Conservation (phyloP, 1,140 invertebrate genomes). For the Eueides isabella region DNA sequence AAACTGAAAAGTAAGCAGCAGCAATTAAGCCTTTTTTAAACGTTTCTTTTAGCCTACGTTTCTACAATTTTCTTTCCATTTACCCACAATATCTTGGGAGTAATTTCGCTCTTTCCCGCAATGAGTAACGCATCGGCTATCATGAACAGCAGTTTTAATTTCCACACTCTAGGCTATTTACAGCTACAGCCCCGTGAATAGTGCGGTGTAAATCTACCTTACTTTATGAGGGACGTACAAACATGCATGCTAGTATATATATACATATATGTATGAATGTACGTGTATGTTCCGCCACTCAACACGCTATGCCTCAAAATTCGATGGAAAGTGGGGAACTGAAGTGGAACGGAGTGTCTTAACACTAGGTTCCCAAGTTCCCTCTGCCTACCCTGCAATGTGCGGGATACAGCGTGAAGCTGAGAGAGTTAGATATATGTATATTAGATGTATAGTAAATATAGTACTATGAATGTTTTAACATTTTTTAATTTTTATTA, state of each 20-base stretch:
- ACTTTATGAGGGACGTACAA: not conserved
- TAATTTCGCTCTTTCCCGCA: constrained; percentile 17
- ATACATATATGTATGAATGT: not conserved
- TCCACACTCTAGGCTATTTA: constrained; percentile 25
- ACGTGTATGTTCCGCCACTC: too few relatives aligned
- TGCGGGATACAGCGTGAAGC: too few relatives aligned
- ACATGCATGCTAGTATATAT: not conserved
- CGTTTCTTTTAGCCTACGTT: not conserved
- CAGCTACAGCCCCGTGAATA: constrained; percentile 24
- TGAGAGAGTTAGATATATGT: too few relatives aligned
- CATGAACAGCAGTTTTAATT: constrained; percentile 25
- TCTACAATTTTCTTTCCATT: not conserved
- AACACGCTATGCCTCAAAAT: too few relatives aligned
- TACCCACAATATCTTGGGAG: constrained; percentile 9
- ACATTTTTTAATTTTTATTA: too few relatives aligned
- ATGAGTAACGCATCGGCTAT: constrained; percentile 20
- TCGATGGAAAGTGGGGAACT: too few relatives aligned
- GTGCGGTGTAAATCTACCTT: constrained; percentile 18
- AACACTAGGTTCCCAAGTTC: too few relatives aligned
- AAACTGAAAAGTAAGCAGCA: too few relatives aligned
- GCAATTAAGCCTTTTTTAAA: not conserved
- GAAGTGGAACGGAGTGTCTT: too few relatives aligned
- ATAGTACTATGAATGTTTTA: too few relatives aligned
- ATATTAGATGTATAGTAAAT: too few relatives aligned
- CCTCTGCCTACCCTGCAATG: too few relatives aligned